Evolutionary conservation across 2,797 vertebrate species (phyloP).

Genomic region (Myotis daubentonii): DNA sequence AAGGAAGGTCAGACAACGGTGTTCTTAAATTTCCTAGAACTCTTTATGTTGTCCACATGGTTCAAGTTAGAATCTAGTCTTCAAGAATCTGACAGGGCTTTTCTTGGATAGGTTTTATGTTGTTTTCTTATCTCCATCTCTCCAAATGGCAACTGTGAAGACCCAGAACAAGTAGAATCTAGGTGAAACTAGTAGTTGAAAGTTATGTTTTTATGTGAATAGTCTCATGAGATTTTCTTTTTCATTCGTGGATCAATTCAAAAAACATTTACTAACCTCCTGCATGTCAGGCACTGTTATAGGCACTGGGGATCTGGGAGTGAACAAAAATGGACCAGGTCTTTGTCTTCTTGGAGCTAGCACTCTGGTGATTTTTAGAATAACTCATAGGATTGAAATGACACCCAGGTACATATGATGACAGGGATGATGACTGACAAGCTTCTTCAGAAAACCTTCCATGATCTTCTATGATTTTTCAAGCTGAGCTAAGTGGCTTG

Average conservation of each 20-base stretch:
- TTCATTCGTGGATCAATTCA: not conserved
- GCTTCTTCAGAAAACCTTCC: not conserved
- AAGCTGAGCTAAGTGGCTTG: not conserved
- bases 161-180: not conserved
- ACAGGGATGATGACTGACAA: not conserved
- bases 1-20: not conserved
- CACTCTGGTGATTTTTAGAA: not conserved
- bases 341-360: not conserved
- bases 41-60: constrained; percentile 43
- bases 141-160: not conserved
- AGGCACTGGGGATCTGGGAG: not conserved
- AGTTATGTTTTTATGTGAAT: not conserved
- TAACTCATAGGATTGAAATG: not conserved
- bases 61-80: not conserved
- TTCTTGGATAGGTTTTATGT: not conserved
- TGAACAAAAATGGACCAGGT: not conserved
- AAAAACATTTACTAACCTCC: not conserved
- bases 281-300: not conserved
- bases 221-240: not conserved
- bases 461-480: not conserved
- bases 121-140: not conserved
- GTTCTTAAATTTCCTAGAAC: constrained; percentile 28
- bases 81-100: not conserved
- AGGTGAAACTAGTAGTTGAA: not conserved
- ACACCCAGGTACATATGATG: not conserved